A percentile compares a stretch with the other conserved stretches of the same genome.
These are phyloP conservation scores for Brachionus rubens DNA, from an alignment of 1,140 invertebrate genomes.

Conservation along the genomic window DNA sequence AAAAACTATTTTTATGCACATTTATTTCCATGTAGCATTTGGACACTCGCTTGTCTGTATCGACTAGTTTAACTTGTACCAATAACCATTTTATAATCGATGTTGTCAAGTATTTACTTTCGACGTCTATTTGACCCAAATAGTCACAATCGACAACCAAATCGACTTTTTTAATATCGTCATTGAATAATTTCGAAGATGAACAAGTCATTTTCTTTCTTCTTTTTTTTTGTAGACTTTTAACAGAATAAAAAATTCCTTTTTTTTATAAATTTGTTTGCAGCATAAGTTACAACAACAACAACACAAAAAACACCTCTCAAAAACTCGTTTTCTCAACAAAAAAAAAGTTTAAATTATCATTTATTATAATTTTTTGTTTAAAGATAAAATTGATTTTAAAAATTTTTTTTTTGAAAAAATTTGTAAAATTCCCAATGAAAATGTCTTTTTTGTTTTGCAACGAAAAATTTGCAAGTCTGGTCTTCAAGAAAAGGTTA, in stretches of 20 bases:
- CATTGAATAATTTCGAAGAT: not conserved
- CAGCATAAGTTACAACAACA: conserved; percentile 27
- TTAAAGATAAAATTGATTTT: too few relatives aligned
- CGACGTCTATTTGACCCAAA: conserved; percentile 25
- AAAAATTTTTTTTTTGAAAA: too few relatives aligned
- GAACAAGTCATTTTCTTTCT: not conserved
- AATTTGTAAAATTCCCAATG: too few relatives aligned
- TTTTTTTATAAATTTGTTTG: not conserved
- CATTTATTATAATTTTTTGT: not conserved
- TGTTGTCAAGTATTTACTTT: conserved; percentile 3
- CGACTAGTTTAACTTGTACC: conserved; percentile 16
- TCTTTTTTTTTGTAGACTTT: not conserved
- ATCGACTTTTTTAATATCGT: not conserved
- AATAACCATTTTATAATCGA: conserved; percentile 36
- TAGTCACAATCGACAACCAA: conserved; percentile 27
- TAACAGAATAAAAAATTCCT: too few relatives aligned
- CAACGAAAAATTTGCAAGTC: too few relatives aligned
- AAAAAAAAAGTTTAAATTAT: not conserved
- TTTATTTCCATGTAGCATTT: not conserved
- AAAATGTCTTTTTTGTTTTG: too few relatives aligned
- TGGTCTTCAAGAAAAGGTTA: too few relatives aligned
- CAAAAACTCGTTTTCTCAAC: not conserved
- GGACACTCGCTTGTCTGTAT: not conserved
- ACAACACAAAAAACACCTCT: not conserved
- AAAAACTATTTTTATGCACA: conserved; percentile 5